Percentiles rank a stretch among this genome's conserved stretches.
These are phyloP conservation scores for Psammodynastes pulverulentus DNA, from an alignment of 2,113 vertebrate genomes.

Conservation along the genomic window DNA sequence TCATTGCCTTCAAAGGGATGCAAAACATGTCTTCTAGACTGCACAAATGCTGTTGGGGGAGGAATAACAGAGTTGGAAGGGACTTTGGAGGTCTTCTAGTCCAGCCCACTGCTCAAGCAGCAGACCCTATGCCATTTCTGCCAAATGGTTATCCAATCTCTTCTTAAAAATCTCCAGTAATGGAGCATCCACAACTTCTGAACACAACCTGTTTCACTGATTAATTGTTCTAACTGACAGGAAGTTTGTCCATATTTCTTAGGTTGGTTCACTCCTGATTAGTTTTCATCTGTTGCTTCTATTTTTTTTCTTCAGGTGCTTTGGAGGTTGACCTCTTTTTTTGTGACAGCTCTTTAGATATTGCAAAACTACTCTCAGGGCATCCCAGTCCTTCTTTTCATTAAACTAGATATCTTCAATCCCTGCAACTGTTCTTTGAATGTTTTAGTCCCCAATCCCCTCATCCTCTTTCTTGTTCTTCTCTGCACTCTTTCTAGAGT, in stretches of 20 bases:
- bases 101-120: neutral
- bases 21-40: neutral
- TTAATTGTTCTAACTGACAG: neutral
- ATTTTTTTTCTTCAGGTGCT: neutral
- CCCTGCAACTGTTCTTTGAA: neutral
- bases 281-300: neutral
- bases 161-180: neutral
- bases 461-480: neutral
- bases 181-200: neutral
- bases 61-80: neutral
- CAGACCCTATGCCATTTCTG: neutral
- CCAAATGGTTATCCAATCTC: neutral
- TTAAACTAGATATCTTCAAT: neutral
- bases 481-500: neutral
- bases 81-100: neutral
- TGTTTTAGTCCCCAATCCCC: neutral
- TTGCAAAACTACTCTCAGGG: neutral
- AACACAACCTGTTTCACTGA: neutral
- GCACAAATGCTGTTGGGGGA: neutral
- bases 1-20: neutral
- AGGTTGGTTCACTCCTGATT: neutral
- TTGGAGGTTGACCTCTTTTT: neutral
- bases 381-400: neutral
- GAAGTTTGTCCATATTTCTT: neutral
- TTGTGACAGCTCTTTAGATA: neutral